Evolutionary conservation across 92 coral and sea anemone species (phyloP).

Genomic region (Zoanthus solanderi): DNA sequence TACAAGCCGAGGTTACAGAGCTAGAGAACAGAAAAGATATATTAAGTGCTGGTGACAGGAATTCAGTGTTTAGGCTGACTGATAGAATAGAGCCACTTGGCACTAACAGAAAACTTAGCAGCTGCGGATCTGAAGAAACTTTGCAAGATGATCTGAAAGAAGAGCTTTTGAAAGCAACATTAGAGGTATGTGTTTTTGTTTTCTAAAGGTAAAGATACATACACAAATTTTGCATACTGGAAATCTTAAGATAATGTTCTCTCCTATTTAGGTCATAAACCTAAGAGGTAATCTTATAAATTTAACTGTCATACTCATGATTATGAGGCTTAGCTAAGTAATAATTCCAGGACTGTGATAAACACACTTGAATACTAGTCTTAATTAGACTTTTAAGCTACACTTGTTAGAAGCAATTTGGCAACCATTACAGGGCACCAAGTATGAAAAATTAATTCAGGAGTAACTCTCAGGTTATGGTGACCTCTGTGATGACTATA

Average conservation of each 20-base stretch:
- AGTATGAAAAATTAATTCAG: too few species aligned
- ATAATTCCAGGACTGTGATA: too few species aligned
- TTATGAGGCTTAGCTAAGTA: too few species aligned
- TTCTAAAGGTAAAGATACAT: background rate
- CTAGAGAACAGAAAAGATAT: slow-evolving; percentile 80
- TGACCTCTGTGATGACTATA: too few species aligned
- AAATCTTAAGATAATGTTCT: background rate
- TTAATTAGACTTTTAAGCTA: too few species aligned
- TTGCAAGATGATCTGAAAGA: slow-evolving; percentile 35
- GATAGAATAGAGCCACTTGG: slow-evolving; percentile 15
- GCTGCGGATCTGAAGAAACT: background rate
- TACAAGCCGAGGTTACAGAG: slow-evolving; percentile 80
- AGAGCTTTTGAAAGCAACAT: slow-evolving; percentile 26
- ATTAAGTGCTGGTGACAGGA: slow-evolving; percentile 53
- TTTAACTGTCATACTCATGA: too few species aligned
- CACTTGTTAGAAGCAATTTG: too few species aligned
- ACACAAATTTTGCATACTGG: background rate
- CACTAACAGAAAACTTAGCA: slow-evolving; percentile 12
- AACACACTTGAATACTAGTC: too few species aligned
- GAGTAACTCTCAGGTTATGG: too few species aligned
- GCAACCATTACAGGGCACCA: too few species aligned
- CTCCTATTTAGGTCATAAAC: too few species aligned
- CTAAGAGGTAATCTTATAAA: too few species aligned
- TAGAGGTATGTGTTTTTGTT: slow-evolving; percentile 46
- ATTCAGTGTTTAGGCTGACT: slow-evolving; percentile 25